phyloP scores from a whole-genome alignment of 2,888 invertebrate species.

The Drosophila helvetica region DNA sequence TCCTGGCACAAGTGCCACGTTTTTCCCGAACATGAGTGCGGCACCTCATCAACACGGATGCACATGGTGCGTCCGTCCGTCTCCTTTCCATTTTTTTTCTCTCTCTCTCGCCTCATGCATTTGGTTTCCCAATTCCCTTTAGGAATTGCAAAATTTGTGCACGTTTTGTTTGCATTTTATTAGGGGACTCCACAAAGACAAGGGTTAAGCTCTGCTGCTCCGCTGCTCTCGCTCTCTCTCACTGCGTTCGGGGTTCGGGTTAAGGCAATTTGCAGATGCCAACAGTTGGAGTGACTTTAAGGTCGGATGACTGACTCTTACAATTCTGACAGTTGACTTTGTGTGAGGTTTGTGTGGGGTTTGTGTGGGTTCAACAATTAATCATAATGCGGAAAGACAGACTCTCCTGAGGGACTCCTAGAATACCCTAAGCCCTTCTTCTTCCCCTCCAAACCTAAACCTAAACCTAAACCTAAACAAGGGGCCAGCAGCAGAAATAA shows the following conservation, averaged over 20 bases:
- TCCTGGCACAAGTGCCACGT: conserved; percentile 21
- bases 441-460: neutral
- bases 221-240: no score
- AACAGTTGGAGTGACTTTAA: conserved; percentile 15
- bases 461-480: neutral
- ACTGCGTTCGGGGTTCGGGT: neutral
- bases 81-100: no score
- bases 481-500: neutral
- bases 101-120: neutral
- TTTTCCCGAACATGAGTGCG: neutral
- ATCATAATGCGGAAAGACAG: conserved; percentile 34
- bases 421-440: neutral
- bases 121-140: neutral
- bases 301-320: neutral
- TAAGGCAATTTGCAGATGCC: conserved; percentile 11
- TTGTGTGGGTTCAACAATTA: conserved; percentile 42
- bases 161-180: conserved; percentile 55
- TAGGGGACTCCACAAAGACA: conserved; percentile 19
- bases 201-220: conserved; percentile 1
- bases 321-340: neutral
- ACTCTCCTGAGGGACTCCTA: neutral
- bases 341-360: no score
- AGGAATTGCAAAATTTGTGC: conserved; percentile 34
- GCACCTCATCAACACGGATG: conserved; percentile 29
- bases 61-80: conserved; percentile 30